A percentile compares a stretch with the other conserved stretches of the same genome.
phyloP scores from a whole-genome alignment of 2,797 vertebrate genomes.

The Acrocephalus scirpaceus region DNA sequence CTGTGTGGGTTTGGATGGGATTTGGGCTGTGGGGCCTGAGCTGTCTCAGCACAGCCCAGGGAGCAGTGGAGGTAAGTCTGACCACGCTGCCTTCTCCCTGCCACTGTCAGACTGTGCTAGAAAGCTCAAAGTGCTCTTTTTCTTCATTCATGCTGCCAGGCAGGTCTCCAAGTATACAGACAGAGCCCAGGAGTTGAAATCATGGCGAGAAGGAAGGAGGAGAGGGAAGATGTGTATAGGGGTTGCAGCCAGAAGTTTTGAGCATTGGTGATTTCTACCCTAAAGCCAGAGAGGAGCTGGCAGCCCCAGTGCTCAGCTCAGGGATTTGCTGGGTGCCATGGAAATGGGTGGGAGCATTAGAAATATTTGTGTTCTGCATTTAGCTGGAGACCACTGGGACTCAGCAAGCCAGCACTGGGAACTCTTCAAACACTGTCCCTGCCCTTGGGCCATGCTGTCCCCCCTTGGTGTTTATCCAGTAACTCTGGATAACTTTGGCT shows the following conservation, averaged over 20 bases:
- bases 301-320: not conserved
- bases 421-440: not conserved
- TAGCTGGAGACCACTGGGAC: not conserved
- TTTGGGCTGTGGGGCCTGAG: not conserved
- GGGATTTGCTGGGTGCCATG: not conserved
- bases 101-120: not conserved
- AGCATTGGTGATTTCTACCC: not conserved
- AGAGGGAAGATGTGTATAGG: not conserved
- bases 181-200: not conserved
- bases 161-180: not conserved
- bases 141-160: not conserved
- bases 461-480: not conserved
- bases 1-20: not conserved
- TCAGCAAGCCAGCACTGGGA: not conserved
- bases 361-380: not conserved
- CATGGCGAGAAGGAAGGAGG: not conserved
- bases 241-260: not conserved
- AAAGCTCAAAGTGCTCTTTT: not conserved
- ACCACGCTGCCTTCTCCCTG: not conserved
- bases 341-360: not conserved
- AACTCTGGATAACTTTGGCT: not conserved
- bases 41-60: fast-evolving
- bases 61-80: not conserved
- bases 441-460: not conserved
- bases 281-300: not conserved